Percentiles rank a stretch among this genome's conserved stretches.
phyloP scores from a whole-genome alignment of 2,797 vertebrate genomes.

The Xiphorhynchus erythropygius region DNA sequence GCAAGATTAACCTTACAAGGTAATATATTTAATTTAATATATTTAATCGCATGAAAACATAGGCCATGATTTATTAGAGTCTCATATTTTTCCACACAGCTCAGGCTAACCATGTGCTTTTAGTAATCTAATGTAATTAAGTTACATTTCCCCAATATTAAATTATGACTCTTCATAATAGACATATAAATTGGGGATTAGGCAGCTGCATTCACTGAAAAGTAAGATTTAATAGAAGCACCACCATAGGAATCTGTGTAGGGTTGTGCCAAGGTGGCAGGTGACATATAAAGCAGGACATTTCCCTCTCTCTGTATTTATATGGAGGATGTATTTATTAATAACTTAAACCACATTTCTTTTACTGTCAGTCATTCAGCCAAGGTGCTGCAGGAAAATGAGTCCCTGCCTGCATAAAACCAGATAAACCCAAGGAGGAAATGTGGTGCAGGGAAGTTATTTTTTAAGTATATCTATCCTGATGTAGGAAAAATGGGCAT shows the following conservation, averaged over 20 bases:
- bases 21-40: background rate
- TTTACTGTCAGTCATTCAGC: background rate
- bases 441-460: background rate
- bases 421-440: background rate
- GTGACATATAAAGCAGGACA: background rate
- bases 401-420: background rate
- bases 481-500: background rate
- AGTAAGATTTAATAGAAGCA: background rate
- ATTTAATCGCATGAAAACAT: background rate
- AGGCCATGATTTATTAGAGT: background rate
- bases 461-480: background rate
- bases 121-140: background rate
- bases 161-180: background rate
- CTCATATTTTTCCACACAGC: background rate
- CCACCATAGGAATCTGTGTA: background rate
- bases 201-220: background rate
- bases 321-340: background rate
- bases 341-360: background rate
- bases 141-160: too few species aligned
- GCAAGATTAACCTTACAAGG: background rate
- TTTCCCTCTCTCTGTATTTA: background rate
- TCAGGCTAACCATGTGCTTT: background rate
- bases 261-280: background rate
- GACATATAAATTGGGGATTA: background rate
- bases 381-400: background rate